Evolutionary conservation across 2,113 vertebrate genomes (phyloP), one percentile per base, ranked within the genome.

Genomic region (Aptenodytes forsteri): DNA sequence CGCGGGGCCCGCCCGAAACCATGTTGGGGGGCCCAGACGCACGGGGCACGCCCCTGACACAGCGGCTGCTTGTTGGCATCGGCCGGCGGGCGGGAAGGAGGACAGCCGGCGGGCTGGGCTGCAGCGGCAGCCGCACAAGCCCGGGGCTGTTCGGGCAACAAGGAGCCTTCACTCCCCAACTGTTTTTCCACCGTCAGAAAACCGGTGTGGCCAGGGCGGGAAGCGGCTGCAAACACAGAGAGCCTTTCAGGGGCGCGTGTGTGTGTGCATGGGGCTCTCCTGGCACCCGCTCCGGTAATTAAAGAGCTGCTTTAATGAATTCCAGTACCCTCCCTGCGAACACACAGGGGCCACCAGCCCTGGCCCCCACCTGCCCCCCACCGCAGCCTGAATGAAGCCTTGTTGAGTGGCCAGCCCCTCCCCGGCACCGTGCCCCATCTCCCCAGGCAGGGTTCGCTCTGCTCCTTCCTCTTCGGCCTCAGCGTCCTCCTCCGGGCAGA

Each of bases 161-260:
- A 93, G 96, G 95, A 96, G 84, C 90, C 61, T 94, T 91, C 72
- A 75, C 75, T 89, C 3, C 30, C 32, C 12, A 6, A 36, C 50
- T 97, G 96, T 94, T 97, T 97, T 97, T 95, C 96, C 95, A 93
- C 89, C 87, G 8, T 15, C 49, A 70, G 87, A 90, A 94, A 92
- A 93, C 1, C 6, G 18, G 85, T 58, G 95, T 15, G 86, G 92
- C 89, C 7, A 1, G 58, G 67, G 54, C 3, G 87, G 95, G 91
- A 93, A 83, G 89, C 2, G 58, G 69, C 81, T 72, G 85, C 40
- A 5, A 73, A 97, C 70, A 96, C 56, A 93, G 88, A 47, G 80
- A 30, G 29, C 0, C 95, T 96, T 97, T 98, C 93, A 96, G 16
- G 36, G 58, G 58, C 42, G 29, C 12, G 22, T 3, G 9, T 32